These are phyloP conservation scores for Camponotus fellah DNA, from an alignment of 2,888 invertebrate species.

Conservation along the genomic window DNA sequence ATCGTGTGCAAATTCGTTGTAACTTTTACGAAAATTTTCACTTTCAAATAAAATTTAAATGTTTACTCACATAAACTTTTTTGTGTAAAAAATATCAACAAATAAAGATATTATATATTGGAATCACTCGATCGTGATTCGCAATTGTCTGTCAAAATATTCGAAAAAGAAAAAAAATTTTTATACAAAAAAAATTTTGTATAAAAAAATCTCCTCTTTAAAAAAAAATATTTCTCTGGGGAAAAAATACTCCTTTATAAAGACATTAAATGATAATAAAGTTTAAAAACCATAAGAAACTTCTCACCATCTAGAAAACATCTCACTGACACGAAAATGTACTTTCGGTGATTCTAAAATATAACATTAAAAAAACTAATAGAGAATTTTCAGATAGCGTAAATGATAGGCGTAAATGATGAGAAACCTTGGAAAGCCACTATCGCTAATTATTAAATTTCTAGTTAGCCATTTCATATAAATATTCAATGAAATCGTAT, in stretches of 20 bases:
- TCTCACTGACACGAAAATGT: slow-evolving; percentile 1
- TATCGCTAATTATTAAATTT: background rate
- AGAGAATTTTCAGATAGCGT: background rate
- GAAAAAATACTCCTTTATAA: background rate
- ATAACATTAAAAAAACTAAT: background rate
- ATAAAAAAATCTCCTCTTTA: background rate
- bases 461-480: background rate
- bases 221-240: no score
- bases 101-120: background rate
- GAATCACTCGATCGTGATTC: background rate
- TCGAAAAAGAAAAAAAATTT: background rate
- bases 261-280: slow-evolving; percentile 1
- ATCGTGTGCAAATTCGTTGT: background rate
- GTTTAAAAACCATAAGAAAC: no score
- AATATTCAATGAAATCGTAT: background rate
- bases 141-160: background rate
- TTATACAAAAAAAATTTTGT: background rate
- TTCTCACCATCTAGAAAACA: background rate
- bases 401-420: background rate
- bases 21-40: background rate
- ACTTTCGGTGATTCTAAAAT: background rate
- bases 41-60: background rate
- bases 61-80: slow-evolving; percentile 10
- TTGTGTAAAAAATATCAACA: background rate
- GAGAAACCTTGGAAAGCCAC: background rate